A percentile compares a stretch with the other conserved stretches of the same genome.
Evolutionary conservation across 2,888 invertebrate genomes (phyloP).

Genomic region (Cloeon dipterum): DNA sequence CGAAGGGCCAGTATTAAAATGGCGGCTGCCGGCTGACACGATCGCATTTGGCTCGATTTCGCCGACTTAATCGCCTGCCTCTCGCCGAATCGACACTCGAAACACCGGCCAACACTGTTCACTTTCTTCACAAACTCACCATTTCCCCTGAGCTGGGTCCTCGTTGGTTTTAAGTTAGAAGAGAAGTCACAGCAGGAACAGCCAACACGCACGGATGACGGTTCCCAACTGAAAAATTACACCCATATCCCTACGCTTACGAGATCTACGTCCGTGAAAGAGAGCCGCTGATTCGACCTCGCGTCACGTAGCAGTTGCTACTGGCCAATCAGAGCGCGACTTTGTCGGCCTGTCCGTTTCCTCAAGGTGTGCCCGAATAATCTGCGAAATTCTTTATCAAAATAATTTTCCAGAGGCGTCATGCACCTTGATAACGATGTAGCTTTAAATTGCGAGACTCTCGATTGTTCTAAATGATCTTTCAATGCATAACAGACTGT

Average conservation of each 20-base stretch:
- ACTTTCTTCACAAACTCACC: conserved; percentile 9
- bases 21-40: conserved; percentile 6
- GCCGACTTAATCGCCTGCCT: too few relatives aligned
- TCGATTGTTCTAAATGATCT: too few relatives aligned
- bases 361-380: too few relatives aligned
- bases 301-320: background rate
- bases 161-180: conserved; percentile 3
- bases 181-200: conserved; percentile 1
- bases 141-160: conserved; percentile 10
- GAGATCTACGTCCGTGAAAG: background rate
- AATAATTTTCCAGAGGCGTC: too few relatives aligned
- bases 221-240: conserved; percentile 1
- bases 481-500: too few relatives aligned
- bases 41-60: too few relatives aligned
- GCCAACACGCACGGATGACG: conserved; percentile 1
- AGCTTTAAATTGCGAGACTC: too few relatives aligned
- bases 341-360: too few relatives aligned
- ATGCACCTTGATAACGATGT: too few relatives aligned
- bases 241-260: background rate
- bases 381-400: too few relatives aligned
- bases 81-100: too few relatives aligned
- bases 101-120: too few relatives aligned
- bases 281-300: background rate
- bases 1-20: conserved; percentile 4
- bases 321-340: background rate